These are phyloP conservation scores for Actinernus sp. DNA, from an alignment of 92 coral and sea anemone genomes.

Conservation along the genomic window DNA sequence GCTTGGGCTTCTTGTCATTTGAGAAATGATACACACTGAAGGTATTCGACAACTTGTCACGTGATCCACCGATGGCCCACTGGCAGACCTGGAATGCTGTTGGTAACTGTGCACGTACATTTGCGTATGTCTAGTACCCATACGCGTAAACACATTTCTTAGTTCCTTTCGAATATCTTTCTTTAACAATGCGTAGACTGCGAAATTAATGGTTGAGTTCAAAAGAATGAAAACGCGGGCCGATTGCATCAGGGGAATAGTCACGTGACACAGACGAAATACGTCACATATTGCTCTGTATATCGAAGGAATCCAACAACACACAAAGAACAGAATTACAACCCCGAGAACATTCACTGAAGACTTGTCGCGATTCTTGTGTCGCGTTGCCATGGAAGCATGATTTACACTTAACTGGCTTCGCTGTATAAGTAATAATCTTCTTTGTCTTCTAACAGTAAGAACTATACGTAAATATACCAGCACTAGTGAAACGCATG, in stretches of 20 bases:
- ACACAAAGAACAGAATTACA: slow-evolving; percentile 20
- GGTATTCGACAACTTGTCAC: too few relatives aligned
- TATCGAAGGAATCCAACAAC: slow-evolving; percentile 26
- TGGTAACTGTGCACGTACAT: too few relatives aligned
- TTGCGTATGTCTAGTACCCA: background rate
- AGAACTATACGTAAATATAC: slow-evolving; percentile 13
- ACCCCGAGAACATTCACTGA: slow-evolving; percentile 18
- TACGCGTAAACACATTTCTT: background rate
- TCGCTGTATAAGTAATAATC: too few relatives aligned
- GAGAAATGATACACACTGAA: too few relatives aligned
- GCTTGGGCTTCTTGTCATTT: too few relatives aligned
- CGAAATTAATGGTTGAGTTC: slow-evolving; percentile 11
- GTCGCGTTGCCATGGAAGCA: too few relatives aligned
- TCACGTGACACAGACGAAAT: slow-evolving; percentile 8
- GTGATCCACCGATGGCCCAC: too few relatives aligned
- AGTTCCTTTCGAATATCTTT: slow-evolving; percentile 24
- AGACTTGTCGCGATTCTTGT: slow-evolving; percentile 22
- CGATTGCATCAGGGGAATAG: slow-evolving; percentile 1
- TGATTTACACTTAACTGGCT: too few relatives aligned
- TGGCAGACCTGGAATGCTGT: too few relatives aligned
- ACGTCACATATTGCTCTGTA: slow-evolving; percentile 15
- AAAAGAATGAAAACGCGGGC: slow-evolving; percentile 22
- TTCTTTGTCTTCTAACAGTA: slow-evolving; percentile 7
- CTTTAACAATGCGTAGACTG: slow-evolving; percentile 17
- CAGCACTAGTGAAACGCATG: background rate